These are phyloP conservation scores for Cremastobaeus sp. DNA, from an alignment of 2,888 invertebrate species.

Conservation along the genomic window DNA sequence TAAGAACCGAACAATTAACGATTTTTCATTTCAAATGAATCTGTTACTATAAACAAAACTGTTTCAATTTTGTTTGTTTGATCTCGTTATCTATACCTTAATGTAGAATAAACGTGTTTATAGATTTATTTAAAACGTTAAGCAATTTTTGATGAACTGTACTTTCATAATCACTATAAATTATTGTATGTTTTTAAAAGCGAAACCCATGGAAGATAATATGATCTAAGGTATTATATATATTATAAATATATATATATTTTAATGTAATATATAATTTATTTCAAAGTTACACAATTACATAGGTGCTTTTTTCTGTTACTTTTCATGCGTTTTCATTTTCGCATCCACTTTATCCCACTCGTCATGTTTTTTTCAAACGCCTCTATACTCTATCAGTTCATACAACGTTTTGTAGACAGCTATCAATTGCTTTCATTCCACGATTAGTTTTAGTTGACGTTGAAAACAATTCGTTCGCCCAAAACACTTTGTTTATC, in stretches of 20 bases:
- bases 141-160: conserved; percentile 8
- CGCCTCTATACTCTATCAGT: background rate
- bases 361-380: background rate
- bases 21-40: background rate
- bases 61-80: conserved; percentile 35
- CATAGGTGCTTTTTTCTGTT: conserved; percentile 45
- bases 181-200: conserved; percentile 70
- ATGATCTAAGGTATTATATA: conserved; percentile 73
- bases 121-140: conserved; percentile 10
- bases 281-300: conserved; percentile 40
- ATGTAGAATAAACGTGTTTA: conserved; percentile 6
- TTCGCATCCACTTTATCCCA: conserved; percentile 5
- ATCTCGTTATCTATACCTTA: conserved; percentile 31
- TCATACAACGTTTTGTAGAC: background rate
- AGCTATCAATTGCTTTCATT: background rate
- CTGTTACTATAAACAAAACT: conserved; percentile 7
- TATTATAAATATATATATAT: conserved; percentile 16
- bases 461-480: too few relatives aligned
- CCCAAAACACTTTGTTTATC: too few relatives aligned
- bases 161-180: conserved; percentile 17
- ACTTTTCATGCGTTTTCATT: conserved; percentile 38
- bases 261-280: conserved; percentile 37
- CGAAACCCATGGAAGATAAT: conserved; percentile 75
- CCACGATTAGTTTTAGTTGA: too few relatives aligned
- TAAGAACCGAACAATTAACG: conserved; percentile 73